Conservation (phyloP, 2,888 invertebrate species). For the Eucriotettix oculatus region DNA sequence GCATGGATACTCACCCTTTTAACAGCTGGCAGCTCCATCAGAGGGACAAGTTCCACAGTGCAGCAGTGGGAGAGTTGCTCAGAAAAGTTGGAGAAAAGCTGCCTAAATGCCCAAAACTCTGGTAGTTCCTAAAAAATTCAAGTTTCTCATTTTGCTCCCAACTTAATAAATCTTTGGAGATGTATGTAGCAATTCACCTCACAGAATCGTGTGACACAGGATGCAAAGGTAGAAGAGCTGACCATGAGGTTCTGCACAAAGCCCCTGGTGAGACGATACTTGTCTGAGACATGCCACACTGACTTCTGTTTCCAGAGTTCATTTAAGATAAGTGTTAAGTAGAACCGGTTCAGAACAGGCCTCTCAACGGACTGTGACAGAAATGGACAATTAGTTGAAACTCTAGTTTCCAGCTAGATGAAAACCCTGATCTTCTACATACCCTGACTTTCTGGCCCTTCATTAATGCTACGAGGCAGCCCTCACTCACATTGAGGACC, state of each 20-base stretch:
- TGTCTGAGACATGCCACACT: conserved; percentile 49
- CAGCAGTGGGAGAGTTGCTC: conserved; percentile 66
- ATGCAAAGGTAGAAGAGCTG: conserved; percentile 52
- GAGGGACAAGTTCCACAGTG: conserved; percentile 54
- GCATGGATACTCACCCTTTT: conserved; percentile 41
- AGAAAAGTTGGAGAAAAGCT: conserved; percentile 57
- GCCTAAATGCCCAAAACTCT: conserved; percentile 67
- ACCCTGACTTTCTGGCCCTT: conserved; percentile 48
- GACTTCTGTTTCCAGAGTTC: conserved; percentile 56
- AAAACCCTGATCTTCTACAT: conserved; percentile 6
- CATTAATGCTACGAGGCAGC: conserved; percentile 46
- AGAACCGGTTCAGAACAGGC: conserved; percentile 58
- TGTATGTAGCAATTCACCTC: conserved; percentile 28
- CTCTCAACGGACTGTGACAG: conserved; percentile 36
- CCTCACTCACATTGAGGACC: conserved; percentile 62
- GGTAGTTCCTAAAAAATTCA: conserved; percentile 37
- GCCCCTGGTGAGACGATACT: conserved; percentile 59
- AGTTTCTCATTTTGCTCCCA: background rate
- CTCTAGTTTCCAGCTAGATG: background rate
- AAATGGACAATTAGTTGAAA: background rate
- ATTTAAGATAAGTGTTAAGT: conserved; percentile 67
- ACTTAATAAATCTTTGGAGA: background rate
- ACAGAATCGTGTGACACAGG: conserved; percentile 63
- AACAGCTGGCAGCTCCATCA: conserved; percentile 80
- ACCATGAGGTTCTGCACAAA: conserved; percentile 60